Evolutionary conservation across 1,140 invertebrate species (phyloP).

Genomic region (Ylistrum balloti): DNA sequence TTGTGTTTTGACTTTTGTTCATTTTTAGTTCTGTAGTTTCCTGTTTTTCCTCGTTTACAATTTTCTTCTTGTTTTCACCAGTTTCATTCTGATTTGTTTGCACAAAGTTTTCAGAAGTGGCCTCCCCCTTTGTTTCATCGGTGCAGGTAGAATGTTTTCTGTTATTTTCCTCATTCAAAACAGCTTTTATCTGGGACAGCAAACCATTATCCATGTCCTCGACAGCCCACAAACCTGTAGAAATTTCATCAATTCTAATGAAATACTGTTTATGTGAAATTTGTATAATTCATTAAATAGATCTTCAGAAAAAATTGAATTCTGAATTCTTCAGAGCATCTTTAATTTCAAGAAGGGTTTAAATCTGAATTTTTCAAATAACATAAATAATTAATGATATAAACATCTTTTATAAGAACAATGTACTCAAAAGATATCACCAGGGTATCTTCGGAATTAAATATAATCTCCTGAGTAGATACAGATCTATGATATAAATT

Average conservation of each 20-base stretch:
- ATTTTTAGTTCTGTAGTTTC: not conserved
- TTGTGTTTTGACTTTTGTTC: not conserved
- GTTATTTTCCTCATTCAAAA: not conserved
- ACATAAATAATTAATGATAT: too few species aligned
- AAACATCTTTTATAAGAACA: too few species aligned
- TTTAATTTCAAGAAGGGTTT: too few species aligned
- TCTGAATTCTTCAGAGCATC: too few species aligned
- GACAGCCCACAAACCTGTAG: not conserved
- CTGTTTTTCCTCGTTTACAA: not conserved
- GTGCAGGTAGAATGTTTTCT: not conserved
- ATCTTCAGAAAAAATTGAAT: too few species aligned
- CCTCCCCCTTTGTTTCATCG: not conserved
- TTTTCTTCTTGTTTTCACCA: not conserved
- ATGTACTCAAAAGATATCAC: too few species aligned
- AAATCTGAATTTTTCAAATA: too few species aligned
- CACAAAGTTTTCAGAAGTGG: not conserved
- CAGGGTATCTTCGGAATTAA: too few species aligned
- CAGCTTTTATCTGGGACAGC: not conserved
- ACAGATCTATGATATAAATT: too few species aligned
- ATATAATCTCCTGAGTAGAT: too few species aligned
- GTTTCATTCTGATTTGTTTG: not conserved
- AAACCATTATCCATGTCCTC: slow-evolving; percentile 16
- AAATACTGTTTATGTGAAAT: not conserved
- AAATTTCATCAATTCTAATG: not conserved
- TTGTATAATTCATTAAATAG: too few species aligned